phyloP scores from a whole-genome alignment of 2,797 vertebrate species.

The Urosaurus nigricauda region DNA sequence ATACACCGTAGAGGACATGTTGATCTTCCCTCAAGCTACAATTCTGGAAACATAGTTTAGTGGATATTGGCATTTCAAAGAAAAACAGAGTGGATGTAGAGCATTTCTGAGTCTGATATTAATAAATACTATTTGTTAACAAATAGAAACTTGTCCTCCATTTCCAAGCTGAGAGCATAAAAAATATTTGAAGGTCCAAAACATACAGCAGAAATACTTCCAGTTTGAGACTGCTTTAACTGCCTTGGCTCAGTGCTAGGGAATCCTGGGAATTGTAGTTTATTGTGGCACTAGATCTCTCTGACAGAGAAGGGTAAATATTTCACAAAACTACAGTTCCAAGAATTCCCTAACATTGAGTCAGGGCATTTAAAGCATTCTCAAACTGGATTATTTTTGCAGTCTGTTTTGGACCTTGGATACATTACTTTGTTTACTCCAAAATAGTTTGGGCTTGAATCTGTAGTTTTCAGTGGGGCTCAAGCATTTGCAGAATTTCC shows the following conservation, averaged over 20 bases:
- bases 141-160: background rate
- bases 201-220: too few species aligned
- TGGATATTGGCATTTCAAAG: background rate
- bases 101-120: background rate
- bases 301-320: too few species aligned
- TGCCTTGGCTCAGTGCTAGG: too few species aligned
- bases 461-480: too few species aligned
- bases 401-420: background rate
- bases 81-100: background rate
- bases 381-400: too few species aligned
- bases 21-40: slow-evolving; percentile 25
- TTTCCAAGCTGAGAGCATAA: background rate
- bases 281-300: too few species aligned
- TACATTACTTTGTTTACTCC: background rate
- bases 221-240: too few species aligned
- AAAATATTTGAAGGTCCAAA: background rate
- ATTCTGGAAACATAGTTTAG: background rate
- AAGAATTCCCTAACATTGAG: too few species aligned
- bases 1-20: slow-evolving; percentile 14
- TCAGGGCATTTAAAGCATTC: too few species aligned
- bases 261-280: too few species aligned
- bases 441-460: background rate
- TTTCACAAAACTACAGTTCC: too few species aligned
- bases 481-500: too few species aligned
- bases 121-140: slow-evolving; percentile 2